These are phyloP conservation scores for Drosophila engyochracea DNA, from an alignment of 2,888 invertebrate genomes.

Conservation along the genomic window DNA sequence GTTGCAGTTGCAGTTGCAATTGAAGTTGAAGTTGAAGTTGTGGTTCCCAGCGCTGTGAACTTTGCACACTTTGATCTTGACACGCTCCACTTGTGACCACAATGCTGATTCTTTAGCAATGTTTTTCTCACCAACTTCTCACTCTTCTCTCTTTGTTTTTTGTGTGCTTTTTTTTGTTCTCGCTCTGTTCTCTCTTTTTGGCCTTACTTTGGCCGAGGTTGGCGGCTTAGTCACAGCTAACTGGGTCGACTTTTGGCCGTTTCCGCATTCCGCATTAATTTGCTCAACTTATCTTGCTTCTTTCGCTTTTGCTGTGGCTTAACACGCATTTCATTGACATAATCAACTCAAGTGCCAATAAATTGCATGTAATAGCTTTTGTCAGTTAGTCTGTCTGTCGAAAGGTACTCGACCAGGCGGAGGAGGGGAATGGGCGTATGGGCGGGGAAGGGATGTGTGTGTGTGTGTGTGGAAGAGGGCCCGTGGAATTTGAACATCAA, in stretches of 20 bases:
- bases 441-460: neutral
- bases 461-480: neutral
- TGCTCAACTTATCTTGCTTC: neutral
- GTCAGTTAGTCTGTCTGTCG: neutral
- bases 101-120: slow-evolving; percentile 31
- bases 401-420: neutral
- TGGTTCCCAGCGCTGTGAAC: slow-evolving; percentile 26
- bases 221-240: neutral
- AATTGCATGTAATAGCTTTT: slow-evolving; percentile 59
- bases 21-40: neutral
- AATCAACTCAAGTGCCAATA: slow-evolving; percentile 71
- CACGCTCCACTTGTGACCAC: slow-evolving; percentile 31
- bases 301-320: slow-evolving; percentile 1
- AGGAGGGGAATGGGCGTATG: neutral
- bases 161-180: neutral
- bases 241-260: neutral
- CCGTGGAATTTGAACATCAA: slow-evolving; percentile 1
- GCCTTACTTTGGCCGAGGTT: neutral
- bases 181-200: neutral
- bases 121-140: slow-evolving; percentile 1
- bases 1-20: neutral
- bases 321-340: slow-evolving; percentile 65
- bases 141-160: neutral
- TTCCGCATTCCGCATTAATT: slow-evolving; percentile 7
- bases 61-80: slow-evolving; percentile 46